Evolutionary conservation across 92 coral and sea anemone genomes (phyloP).

Genomic region (Porites cylindrica): DNA sequence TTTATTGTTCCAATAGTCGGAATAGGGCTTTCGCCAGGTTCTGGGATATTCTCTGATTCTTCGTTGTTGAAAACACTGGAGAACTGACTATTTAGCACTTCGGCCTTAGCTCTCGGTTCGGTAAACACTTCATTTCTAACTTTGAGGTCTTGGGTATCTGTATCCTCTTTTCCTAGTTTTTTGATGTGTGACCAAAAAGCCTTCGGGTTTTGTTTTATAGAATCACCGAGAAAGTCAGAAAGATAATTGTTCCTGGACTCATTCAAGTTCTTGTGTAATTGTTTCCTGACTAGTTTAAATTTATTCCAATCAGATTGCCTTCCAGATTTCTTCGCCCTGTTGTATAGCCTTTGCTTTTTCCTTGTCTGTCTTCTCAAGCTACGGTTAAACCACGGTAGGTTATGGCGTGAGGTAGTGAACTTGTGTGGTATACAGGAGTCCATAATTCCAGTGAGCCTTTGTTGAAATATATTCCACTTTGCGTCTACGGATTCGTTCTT

Average conservation of each 20-base stretch:
- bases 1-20: too few relatives aligned
- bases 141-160: constrained; percentile 10
- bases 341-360: constrained; percentile 44
- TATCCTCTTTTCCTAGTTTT: background rate
- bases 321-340: constrained; percentile 45
- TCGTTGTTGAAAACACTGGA: too few relatives aligned
- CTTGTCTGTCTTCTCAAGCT: constrained; percentile 37
- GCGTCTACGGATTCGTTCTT: background rate
- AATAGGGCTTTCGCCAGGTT: too few relatives aligned
- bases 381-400: constrained; percentile 51
- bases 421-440: constrained; percentile 45
- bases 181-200: background rate
- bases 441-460: constrained; percentile 26
- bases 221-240: too few relatives aligned
- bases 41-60: too few relatives aligned
- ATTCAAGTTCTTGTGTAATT: too few relatives aligned
- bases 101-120: constrained; percentile 27
- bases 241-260: too few relatives aligned
- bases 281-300: too few relatives aligned
- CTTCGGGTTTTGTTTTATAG: too few relatives aligned
- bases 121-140: background rate
- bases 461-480: background rate
- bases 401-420: constrained; percentile 48
- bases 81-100: background rate
- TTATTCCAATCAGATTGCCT: constrained; percentile 24